A percentile compares a stretch with the other conserved stretches of the same genome.
Conservation (phyloP, 2,113 vertebrate species). For the Esox niger region DNA sequence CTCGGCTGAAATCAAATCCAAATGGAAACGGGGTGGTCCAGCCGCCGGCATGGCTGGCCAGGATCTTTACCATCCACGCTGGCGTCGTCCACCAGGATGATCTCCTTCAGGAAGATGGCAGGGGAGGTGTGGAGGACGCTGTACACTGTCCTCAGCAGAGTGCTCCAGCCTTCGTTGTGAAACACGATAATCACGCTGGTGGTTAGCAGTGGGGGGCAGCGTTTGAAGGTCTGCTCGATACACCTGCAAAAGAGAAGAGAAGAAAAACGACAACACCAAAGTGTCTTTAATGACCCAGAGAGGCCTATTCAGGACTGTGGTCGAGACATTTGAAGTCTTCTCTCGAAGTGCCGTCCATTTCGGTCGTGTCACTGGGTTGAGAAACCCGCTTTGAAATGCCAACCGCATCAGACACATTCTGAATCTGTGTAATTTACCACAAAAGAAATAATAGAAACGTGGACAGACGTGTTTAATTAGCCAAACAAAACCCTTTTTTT, state of each 20-base stretch:
- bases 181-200: slow-evolving; percentile 98
- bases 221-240: slow-evolving; percentile 94
- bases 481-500: slow-evolving; percentile 53
- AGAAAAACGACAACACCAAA: slow-evolving; percentile 52
- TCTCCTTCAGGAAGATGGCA: slow-evolving; percentile 90
- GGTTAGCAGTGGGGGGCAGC: slow-evolving; percentile 87
- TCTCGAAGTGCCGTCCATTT: slow-evolving; percentile 50
- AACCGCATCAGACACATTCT: slow-evolving; percentile 39
- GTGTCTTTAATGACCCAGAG: slow-evolving; percentile 41
- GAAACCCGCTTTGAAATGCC: slow-evolving; percentile 46
- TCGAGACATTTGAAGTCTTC: slow-evolving; percentile 51
- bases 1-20: slow-evolving; percentile 45
- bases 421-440: slow-evolving; percentile 35
- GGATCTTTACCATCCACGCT: slow-evolving; percentile 87
- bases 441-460: slow-evolving; percentile 39
- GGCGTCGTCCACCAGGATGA: slow-evolving; percentile 97
- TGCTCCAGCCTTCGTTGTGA: slow-evolving; percentile 98
- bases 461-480: slow-evolving; percentile 46
- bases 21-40: slow-evolving; percentile 33
- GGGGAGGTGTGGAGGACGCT: slow-evolving; percentile 96
- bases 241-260: slow-evolving; percentile 75
- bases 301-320: slow-evolving; percentile 26
- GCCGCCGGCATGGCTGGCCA: neutral
- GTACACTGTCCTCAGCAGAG: slow-evolving; percentile 92
- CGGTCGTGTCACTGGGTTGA: slow-evolving; percentile 39